Conservation (phyloP, 2,113 vertebrate species). For the Thalassarche chlororhynchos region DNA sequence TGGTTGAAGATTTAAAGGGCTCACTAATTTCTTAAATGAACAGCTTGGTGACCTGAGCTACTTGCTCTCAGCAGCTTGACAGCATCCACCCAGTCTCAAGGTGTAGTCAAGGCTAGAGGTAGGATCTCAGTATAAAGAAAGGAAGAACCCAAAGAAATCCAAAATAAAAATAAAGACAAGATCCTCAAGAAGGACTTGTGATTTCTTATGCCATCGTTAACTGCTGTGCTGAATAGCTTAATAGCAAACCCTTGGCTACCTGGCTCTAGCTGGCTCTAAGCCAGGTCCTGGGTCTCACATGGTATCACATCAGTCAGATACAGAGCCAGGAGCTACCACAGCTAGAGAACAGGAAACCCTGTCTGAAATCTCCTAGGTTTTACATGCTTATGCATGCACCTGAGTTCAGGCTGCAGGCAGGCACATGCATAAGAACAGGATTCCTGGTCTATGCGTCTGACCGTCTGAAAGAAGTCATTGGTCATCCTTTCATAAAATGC, state of each 20-base stretch:
- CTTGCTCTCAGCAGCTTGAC: not conserved
- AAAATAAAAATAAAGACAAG: not conserved
- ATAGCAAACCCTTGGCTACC: not conserved
- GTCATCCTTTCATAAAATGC: not conserved
- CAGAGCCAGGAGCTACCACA: not conserved
- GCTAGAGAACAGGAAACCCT: not conserved
- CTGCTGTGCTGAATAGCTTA: not conserved
- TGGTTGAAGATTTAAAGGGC: not conserved
- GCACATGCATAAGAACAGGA: not conserved
- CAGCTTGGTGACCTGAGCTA: not conserved
- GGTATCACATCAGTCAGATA: not conserved
- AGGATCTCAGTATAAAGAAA: not conserved
- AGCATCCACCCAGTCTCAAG: not conserved
- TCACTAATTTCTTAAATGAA: not conserved
- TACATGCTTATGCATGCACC: fast-evolving
- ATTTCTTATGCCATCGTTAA: not conserved
- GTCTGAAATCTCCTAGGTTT: not conserved
- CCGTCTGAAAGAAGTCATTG: not conserved
- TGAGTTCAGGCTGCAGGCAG: not conserved
- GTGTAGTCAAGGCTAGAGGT: not conserved
- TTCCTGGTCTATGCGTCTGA: not conserved
- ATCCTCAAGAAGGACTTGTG: not conserved
- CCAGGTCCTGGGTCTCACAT: not conserved
- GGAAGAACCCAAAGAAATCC: not conserved
- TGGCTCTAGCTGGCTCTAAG: not conserved